These are phyloP conservation scores for Ormyrus thymus DNA, from an alignment of 2,888 invertebrate species.

Conservation along the genomic window DNA sequence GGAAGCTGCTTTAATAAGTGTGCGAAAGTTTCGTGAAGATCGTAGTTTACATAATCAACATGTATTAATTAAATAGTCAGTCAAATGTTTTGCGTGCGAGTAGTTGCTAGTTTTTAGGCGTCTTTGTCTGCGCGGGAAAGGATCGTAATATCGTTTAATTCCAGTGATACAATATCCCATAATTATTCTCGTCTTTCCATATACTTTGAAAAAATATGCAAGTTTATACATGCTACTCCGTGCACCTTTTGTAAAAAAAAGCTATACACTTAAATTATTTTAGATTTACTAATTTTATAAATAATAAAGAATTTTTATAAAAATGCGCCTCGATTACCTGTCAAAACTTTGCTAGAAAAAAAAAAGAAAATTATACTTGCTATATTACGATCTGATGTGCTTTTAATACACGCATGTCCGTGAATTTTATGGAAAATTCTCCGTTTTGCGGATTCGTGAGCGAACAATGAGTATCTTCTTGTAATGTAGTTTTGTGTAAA, in stretches of 20 bases:
- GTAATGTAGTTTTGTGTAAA: conserved; percentile 56
- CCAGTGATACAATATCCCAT: conserved; percentile 34
- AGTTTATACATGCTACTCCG: conserved; percentile 19
- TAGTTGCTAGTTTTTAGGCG: conserved; percentile 49
- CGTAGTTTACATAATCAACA: conserved; percentile 21
- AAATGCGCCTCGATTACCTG: not conserved
- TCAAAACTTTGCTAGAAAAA: conserved; percentile 27
- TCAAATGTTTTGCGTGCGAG: conserved; percentile 48
- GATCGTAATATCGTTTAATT: conserved; percentile 45
- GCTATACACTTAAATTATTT: conserved; percentile 35
- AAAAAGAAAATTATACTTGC: conserved; percentile 48
- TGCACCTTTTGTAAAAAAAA: conserved; percentile 39
- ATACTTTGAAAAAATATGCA: conserved; percentile 19
- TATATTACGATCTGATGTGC: conserved; percentile 55
- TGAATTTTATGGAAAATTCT: conserved; percentile 24
- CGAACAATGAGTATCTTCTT: conserved; percentile 45
- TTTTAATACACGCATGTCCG: conserved; percentile 45
- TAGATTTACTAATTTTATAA: conserved; percentile 43
- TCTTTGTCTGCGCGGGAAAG: conserved; percentile 28
- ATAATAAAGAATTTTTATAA: conserved; percentile 31
- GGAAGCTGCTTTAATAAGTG: conserved; percentile 26
- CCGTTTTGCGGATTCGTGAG: conserved; percentile 17
- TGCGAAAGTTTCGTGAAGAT: conserved; percentile 28
- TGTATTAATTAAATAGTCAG: conserved; percentile 42
- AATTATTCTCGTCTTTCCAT: conserved; percentile 47